phyloP scores from a whole-genome alignment of 2,888 invertebrate genomes.

The Drosophila testacea region DNA sequence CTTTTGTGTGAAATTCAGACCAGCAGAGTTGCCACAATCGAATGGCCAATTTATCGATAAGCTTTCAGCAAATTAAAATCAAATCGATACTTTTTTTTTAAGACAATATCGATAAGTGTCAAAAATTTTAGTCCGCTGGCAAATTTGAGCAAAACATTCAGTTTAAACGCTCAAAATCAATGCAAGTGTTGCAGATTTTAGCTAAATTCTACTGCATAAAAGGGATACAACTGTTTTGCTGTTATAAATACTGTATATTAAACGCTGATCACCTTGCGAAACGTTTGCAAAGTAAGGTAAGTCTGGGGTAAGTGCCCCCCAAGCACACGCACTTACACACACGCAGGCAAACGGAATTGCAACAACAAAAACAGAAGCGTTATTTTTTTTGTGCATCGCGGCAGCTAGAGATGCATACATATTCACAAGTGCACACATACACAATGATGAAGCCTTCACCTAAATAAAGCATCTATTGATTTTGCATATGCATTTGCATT shows the following conservation, averaged over 20 bases:
- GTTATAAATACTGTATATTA: not conserved
- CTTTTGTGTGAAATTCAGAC: no score
- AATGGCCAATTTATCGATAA: no score
- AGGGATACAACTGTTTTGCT: slow-evolving; percentile 6
- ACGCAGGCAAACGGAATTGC: slow-evolving; percentile 36
- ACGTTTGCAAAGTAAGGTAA: slow-evolving; percentile 42
- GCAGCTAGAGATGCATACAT: slow-evolving; percentile 21
- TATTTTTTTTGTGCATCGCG: slow-evolving; percentile 30
- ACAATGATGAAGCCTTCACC: slow-evolving; percentile 68
- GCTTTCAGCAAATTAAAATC: no score
- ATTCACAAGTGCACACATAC: slow-evolving; percentile 6
- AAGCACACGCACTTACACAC: slow-evolving; percentile 25
- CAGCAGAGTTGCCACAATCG: no score
- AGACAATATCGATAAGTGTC: not conserved
- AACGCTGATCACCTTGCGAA: slow-evolving; percentile 13
- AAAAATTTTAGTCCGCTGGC: slow-evolving; percentile 49
- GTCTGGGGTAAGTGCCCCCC: slow-evolving; percentile 43
- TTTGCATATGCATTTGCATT: slow-evolving; percentile 62
- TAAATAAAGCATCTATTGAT: slow-evolving; percentile 70
- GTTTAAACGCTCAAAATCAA: slow-evolving; percentile 46
- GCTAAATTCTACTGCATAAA: not conserved
- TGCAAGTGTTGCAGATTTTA: slow-evolving; percentile 28
- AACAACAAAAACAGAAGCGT: slow-evolving; percentile 54
- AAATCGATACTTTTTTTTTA: no score
- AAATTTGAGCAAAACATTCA: slow-evolving; percentile 57